These are phyloP conservation scores for Nomada hirtipes DNA, from an alignment of 2,888 invertebrate genomes.

Conservation along the genomic window DNA sequence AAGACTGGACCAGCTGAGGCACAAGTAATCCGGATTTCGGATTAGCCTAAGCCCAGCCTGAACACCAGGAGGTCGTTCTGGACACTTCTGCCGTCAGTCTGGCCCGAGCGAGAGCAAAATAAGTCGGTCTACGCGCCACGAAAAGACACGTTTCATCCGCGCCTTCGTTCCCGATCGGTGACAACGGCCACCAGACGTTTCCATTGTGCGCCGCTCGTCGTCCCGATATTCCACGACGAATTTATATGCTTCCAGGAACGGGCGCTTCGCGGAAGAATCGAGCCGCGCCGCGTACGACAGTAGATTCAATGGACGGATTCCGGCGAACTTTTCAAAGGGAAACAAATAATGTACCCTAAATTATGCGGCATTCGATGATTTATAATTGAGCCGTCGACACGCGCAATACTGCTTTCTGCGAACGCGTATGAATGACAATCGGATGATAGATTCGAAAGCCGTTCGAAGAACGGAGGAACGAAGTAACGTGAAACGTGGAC, in stretches of 20 bases:
- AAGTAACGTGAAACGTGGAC: background rate
- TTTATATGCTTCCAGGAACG: constrained; percentile 53
- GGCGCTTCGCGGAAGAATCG: constrained; percentile 43
- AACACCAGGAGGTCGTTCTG: constrained; percentile 74
- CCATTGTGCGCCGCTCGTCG: constrained; percentile 64
- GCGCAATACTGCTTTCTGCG: background rate
- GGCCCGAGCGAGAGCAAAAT: constrained; percentile 65
- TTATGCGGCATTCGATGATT: background rate
- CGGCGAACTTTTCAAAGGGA: background rate
- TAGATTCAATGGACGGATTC: background rate
- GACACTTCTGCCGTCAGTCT: constrained; percentile 62
- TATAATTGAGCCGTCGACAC: background rate
- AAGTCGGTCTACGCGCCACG: constrained; percentile 67
- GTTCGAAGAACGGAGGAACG: background rate
- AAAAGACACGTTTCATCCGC: constrained; percentile 60
- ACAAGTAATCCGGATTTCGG: constrained; percentile 83
- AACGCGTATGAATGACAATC: background rate
- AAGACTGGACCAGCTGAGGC: constrained; percentile 79
- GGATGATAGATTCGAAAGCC: too few relatives aligned
- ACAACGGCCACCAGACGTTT: constrained; percentile 69
- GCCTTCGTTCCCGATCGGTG: constrained; percentile 57
- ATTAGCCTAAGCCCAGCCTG: constrained; percentile 80
- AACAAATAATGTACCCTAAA: background rate
- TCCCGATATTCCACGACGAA: constrained; percentile 48
- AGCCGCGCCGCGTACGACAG: background rate